Evolutionary conservation across 2,797 vertebrate genomes (phyloP).

Genomic region (Melanotaenia maccullochi): DNA sequence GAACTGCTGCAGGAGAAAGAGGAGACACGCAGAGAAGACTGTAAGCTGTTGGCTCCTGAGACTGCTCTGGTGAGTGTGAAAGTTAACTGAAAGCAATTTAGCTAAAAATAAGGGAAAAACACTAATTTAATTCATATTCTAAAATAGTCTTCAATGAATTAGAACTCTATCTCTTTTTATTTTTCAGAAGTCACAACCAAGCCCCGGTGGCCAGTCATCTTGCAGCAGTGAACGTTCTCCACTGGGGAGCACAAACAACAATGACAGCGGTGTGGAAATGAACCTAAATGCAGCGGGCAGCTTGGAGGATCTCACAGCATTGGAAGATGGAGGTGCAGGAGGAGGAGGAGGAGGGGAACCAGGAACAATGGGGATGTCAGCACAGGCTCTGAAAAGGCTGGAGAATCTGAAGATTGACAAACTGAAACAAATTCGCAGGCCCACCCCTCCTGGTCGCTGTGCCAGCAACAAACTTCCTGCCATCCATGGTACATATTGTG

Average conservation of each 20-base stretch:
- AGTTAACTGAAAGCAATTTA: not conserved
- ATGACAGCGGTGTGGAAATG: slow-evolving; percentile 98
- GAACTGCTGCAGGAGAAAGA: slow-evolving; percentile 92
- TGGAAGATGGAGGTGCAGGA: slow-evolving; percentile 89
- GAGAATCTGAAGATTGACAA: slow-evolving; percentile 98
- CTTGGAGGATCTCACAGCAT: slow-evolving; percentile 92
- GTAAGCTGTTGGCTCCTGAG: slow-evolving; percentile 90
- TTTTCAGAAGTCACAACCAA: slow-evolving; percentile 92
- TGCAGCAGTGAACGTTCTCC: slow-evolving; percentile 97
- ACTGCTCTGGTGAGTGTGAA: slow-evolving; percentile 83
- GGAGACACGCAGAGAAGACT: slow-evolving; percentile 87
- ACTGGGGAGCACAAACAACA: slow-evolving; percentile 94
- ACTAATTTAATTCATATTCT: not conserved
- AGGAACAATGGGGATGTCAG: slow-evolving; percentile 88
- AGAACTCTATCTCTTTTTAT: not conserved
- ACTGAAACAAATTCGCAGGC: slow-evolving; percentile 90
- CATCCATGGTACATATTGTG: slow-evolving; percentile 83
- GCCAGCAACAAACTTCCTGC: slow-evolving; percentile 87
- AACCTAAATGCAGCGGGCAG: slow-evolving; percentile 93
- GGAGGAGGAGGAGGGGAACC: slow-evolving; percentile 76
- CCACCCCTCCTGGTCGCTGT: slow-evolving; percentile 80
- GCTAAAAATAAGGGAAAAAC: not conserved
- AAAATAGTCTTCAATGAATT: not conserved
- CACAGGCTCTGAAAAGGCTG: slow-evolving; percentile 90
- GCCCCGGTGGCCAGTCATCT: slow-evolving; percentile 93